Conservation (phyloP, 2,113 vertebrate species). For the Gavia stellata region DNA sequence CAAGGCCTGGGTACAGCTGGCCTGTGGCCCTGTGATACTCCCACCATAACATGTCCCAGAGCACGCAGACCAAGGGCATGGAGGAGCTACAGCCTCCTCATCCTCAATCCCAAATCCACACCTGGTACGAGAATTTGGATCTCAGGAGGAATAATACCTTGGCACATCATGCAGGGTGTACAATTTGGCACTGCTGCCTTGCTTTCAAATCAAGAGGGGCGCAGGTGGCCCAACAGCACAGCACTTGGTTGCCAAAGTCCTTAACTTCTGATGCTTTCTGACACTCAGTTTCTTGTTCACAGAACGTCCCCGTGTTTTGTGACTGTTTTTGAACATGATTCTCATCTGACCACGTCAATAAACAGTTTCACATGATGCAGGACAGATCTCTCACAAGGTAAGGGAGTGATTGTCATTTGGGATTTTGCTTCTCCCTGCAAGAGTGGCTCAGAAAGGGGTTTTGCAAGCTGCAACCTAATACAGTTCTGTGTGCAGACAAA, state of each 20-base stretch:
- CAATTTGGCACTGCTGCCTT: not conserved
- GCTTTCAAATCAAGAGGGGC: not conserved
- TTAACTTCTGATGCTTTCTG: not conserved
- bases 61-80: not conserved
- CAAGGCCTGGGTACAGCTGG: not conserved
- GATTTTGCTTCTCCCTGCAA: not conserved
- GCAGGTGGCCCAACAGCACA: not conserved
- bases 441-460: not conserved
- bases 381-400: not conserved
- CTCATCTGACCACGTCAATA: not conserved
- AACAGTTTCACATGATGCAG: not conserved
- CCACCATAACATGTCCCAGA: not conserved
- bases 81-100: not conserved
- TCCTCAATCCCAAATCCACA: not conserved
- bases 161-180: not conserved
- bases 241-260: not conserved
- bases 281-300: not conserved
- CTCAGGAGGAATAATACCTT: not conserved
- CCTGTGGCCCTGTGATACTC: not conserved
- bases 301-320: not conserved
- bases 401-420: not conserved
- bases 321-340: not conserved
- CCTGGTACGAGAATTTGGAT: not conserved
- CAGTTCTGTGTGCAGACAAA: not conserved
- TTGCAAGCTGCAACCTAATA: not conserved